Evolutionary conservation across 2,113 vertebrate genomes (phyloP), one percentile per base, ranked within the genome.

Genomic region (Ameiurus melas): DNA sequence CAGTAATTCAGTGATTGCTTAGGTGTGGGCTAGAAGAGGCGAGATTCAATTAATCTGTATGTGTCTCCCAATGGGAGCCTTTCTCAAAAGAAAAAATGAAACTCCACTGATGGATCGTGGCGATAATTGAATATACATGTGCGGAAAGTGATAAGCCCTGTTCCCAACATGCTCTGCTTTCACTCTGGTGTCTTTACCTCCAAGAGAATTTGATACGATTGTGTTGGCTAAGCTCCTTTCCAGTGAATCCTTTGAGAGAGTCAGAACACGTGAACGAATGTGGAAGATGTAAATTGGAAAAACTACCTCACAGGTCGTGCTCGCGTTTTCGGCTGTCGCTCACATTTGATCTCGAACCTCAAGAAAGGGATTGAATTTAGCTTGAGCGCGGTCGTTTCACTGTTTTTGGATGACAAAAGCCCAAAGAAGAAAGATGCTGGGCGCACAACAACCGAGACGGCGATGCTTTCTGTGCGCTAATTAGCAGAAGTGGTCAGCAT

Each of bases 111-210:
- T 85, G 88, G 88, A 91, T 85, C 70, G 92, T 92, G 91, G 68
- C 47, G 87, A 94, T 94, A 91, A 89, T 79, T 83, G 84, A 62
- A 53, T 85, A 43, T 91, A 91, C 91, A 92, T 94, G 92, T 93
- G 94, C 83, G 75, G 91, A 88, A 64, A 64, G 88, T 27, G 94
- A 95, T 95, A 95, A 95, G 93, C 79, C 64, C n/a, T 87, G 70
- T 85, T 93, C 93, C 92, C 93, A 83, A 89, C 86, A 88, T 92
- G 90, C 91, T 88, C 91, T 80, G 70, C 90, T 93, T 91, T 93
- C 92, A 93, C 91, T 91, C 89, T 87, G 86, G 12, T 62, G 91
- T 92, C 85, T 85, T 89, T 85, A 84, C 84, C 55, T 91, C 90
- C 91, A 85, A 93, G 89, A 90, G 89, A 83, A 91, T 94, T 91